phyloP scores from a whole-genome alignment of 2,888 invertebrate species.

The Zele albiditarsus region DNA sequence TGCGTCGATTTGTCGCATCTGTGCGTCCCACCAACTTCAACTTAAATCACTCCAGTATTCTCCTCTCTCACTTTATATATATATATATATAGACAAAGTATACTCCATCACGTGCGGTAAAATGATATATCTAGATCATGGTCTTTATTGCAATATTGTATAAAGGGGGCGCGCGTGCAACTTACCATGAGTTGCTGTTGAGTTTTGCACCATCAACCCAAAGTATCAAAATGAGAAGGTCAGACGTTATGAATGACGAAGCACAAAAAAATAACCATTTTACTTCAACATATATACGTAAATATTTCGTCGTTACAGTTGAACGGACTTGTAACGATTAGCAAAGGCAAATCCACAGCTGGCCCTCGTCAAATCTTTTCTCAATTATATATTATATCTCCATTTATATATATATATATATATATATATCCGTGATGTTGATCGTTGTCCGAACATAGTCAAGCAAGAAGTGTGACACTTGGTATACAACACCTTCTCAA shows the following conservation, averaged over 20 bases:
- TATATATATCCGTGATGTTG: constrained; percentile 19
- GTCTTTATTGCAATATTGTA: constrained; percentile 46
- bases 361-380: constrained; percentile 66
- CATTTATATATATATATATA: background rate
- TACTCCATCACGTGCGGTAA: constrained; percentile 16
- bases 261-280: constrained; percentile 57
- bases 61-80: constrained; percentile 31
- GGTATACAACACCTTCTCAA: constrained; percentile 20
- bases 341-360: constrained; percentile 57
- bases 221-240: constrained; percentile 39
- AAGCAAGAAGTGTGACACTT: constrained; percentile 12
- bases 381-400: constrained; percentile 55
- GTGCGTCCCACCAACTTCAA: constrained; percentile 68
- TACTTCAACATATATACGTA: background rate
- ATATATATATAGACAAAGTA: background rate
- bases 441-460: constrained; percentile 6
- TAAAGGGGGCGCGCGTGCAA: constrained; percentile 17
- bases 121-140: constrained; percentile 25
- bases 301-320: constrained; percentile 20
- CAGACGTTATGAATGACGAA: constrained; percentile 67
- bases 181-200: constrained; percentile 40
- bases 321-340: constrained; percentile 45
- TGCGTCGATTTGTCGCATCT: constrained; percentile 73
- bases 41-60: constrained; percentile 67
- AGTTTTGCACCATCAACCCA: constrained; percentile 42